phyloP scores from a whole-genome alignment of 2,797 vertebrate species.

The Pseudopleuronectes americanus region DNA sequence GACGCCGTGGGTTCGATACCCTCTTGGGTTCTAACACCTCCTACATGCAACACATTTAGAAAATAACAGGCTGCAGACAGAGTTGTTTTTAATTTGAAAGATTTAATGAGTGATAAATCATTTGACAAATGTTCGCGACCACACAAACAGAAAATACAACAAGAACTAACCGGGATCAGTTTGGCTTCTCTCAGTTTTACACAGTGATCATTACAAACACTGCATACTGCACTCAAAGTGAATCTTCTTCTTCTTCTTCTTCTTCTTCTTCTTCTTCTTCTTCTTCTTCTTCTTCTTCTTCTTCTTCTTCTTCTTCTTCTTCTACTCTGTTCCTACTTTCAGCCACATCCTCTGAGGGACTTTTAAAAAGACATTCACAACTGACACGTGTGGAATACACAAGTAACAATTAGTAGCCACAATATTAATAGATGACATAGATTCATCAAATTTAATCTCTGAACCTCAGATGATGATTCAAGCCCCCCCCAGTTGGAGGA shows the following conservation, averaged over 20 bases:
- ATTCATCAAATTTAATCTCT: not conserved
- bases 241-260: no score
- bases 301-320: not conserved
- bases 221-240: not conserved
- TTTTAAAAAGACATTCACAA: no score
- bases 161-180: not conserved
- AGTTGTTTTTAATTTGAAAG: conserved; percentile 23
- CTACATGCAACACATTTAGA: not conserved
- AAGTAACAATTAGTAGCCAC: no score
- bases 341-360: not conserved
- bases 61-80: not conserved
- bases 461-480: not conserved
- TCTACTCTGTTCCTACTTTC: not conserved
- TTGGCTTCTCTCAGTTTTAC: conserved; percentile 14
- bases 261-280: no score
- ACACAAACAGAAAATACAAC: no score
- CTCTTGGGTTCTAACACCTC: no score
- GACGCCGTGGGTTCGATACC: no score
- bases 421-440: not conserved
- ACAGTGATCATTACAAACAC: not conserved
- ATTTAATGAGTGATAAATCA: conserved; percentile 29
- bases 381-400: no score
- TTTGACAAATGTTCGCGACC: no score
- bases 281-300: no score
- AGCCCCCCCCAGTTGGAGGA: not conserved